These are phyloP conservation scores for Pelecanus crispus DNA, from an alignment of 2,113 vertebrate genomes.

Conservation along the genomic window DNA sequence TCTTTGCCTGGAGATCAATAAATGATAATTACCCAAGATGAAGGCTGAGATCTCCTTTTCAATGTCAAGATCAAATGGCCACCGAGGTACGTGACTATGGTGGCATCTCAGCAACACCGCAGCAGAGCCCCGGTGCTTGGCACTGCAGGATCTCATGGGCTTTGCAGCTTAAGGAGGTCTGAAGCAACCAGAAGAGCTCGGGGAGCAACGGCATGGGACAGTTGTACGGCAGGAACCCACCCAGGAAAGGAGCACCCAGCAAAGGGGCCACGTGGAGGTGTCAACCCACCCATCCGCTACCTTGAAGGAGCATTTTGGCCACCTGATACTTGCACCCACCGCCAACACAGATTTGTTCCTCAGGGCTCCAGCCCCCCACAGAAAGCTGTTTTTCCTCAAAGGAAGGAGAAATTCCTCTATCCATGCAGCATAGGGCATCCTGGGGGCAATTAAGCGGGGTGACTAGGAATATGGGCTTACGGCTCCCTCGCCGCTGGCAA, in stretches of 20 bases:
- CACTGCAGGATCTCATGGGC: not conserved
- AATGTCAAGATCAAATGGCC: not conserved
- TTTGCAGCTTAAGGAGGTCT: not conserved
- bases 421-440: not conserved
- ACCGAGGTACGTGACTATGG: accelerated
- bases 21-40: not conserved
- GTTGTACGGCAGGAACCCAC: not conserved
- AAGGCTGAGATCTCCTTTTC: not conserved
- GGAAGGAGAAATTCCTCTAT: not conserved
- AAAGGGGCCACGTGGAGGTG: not conserved
- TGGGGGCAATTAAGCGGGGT: not conserved
- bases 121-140: not conserved
- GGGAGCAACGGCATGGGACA: not conserved
- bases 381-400: not conserved
- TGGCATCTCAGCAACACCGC: not conserved
- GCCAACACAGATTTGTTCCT: not conserved
- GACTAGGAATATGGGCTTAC: not conserved
- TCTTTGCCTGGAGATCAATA: not conserved
- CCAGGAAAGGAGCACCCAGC: not conserved
- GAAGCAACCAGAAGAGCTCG: not conserved
- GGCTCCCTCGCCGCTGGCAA: not conserved
- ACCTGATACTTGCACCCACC: not conserved
- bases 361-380: not conserved
- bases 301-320: not conserved
- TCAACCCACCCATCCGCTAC: not conserved